Evolutionary conservation across 2,113 vertebrate genomes (phyloP).

Genomic region (Callipepla californica): DNA sequence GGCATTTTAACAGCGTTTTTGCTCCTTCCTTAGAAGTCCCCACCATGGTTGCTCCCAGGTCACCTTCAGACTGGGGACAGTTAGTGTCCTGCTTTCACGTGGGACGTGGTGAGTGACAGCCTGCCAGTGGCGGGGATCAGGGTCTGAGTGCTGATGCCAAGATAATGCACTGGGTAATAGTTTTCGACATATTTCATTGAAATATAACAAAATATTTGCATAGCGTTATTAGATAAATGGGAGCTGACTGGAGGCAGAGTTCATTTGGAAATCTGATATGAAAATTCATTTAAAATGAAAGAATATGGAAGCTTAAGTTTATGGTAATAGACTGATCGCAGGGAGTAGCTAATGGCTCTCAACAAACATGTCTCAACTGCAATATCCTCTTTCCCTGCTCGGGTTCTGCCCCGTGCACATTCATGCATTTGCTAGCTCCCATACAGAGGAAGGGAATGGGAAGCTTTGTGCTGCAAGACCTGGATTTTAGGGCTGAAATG

Average conservation of each 20-base stretch:
- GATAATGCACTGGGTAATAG: conserved; percentile 72
- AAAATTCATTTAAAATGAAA: conserved; percentile 82
- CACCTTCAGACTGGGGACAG: not conserved
- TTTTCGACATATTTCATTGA: conserved; percentile 79
- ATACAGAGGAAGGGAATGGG: not conserved
- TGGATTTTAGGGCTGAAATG: not conserved
- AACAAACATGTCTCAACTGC: conserved; percentile 56
- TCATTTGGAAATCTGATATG: conserved; percentile 81
- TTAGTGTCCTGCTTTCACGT: not conserved
- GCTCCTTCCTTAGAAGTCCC: accelerated
- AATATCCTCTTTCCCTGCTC: not conserved
- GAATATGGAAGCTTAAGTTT: conserved; percentile 78
- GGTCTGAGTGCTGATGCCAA: conserved; percentile 38
- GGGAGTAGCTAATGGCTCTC: conserved; percentile 77
- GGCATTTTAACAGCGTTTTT: accelerated
- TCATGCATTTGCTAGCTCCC: not conserved
- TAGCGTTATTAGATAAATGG: conserved; percentile 83
- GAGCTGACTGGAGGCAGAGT: conserved; percentile 80
- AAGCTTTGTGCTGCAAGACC: not conserved
- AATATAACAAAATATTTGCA: conserved; percentile 85
- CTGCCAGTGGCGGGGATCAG: not conserved
- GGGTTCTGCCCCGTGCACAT: not conserved
- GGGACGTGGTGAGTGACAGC: not conserved
- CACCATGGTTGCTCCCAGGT: not conserved
- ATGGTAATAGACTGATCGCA: conserved; percentile 77